Percentiles rank a stretch among this genome's conserved stretches.
Evolutionary conservation across 2,113 vertebrate genomes (phyloP).

Genomic region (Tympanuchus pallidicinctus): DNA sequence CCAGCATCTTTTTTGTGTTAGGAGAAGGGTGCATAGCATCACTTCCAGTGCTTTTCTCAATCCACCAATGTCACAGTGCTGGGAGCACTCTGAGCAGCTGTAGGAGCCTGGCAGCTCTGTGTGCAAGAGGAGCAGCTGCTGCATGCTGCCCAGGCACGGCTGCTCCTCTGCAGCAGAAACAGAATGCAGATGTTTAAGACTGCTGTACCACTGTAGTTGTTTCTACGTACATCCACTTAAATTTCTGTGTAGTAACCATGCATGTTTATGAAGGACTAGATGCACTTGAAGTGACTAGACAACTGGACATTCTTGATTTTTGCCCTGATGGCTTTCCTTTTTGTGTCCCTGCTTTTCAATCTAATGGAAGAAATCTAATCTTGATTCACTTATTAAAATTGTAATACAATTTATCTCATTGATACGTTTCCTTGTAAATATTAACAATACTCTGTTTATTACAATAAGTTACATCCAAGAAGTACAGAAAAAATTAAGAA

Average conservation of each 20-base stretch:
- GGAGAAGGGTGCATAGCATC: not conserved
- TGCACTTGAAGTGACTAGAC: not conserved
- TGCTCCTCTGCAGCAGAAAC: not conserved
- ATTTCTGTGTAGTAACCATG: not conserved
- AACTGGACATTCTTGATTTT: not conserved
- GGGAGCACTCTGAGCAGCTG: not conserved
- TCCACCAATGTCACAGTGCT: not conserved
- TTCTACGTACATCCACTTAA: not conserved
- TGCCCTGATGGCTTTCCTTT: fast-evolving
- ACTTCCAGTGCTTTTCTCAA: not conserved
- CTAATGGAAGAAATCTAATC: not conserved
- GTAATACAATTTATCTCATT: not conserved
- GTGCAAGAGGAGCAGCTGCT: not conserved
- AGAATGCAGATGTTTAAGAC: not conserved
- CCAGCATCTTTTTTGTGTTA: not conserved
- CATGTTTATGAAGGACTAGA: not conserved
- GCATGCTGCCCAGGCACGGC: not conserved
- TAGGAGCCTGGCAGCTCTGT: not conserved
- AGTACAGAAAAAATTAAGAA: fast-evolving
- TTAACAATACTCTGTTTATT: fast-evolving
- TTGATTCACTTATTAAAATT: not conserved
- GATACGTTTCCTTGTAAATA: not conserved
- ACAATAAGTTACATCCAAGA: not conserved
- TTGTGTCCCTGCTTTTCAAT: not conserved
- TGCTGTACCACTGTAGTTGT: not conserved